Evolutionary conservation across 2,888 invertebrate species (phyloP).

Genomic region (Machimus atricapillus): DNA sequence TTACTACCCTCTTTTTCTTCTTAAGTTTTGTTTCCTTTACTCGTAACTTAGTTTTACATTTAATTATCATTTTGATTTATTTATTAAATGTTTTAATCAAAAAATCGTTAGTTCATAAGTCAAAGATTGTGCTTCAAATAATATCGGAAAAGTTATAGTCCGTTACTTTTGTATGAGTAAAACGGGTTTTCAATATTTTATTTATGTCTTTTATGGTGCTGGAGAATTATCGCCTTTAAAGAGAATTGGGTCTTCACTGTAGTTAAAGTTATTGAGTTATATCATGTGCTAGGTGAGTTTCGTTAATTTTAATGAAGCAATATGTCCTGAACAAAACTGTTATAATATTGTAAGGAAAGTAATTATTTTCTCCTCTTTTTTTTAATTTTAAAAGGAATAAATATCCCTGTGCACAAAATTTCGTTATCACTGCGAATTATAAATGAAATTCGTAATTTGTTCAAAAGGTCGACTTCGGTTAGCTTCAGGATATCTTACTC

Average conservation of each 20-base stretch:
- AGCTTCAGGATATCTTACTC: neutral
- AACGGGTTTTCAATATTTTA: neutral
- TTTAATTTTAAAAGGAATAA: too few relatives aligned
- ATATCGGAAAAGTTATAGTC: neutral
- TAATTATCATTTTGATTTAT: neutral
- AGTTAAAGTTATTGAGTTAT: neutral
- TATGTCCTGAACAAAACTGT: too few relatives aligned
- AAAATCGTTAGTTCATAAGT: neutral
- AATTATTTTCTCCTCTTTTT: neutral
- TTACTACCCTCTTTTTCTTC: neutral
- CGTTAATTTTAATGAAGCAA: neutral
- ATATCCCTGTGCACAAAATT: too few relatives aligned
- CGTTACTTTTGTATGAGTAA: neutral
- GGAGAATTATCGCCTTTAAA: neutral
- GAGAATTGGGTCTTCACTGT: neutral
- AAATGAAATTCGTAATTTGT: neutral
- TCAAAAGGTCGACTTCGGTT: neutral
- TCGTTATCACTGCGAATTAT: too few relatives aligned
- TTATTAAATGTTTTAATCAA: neutral
- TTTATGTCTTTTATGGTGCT: neutral
- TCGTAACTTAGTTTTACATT: neutral
- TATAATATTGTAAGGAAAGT: neutral
- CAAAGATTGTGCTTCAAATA: constrained; percentile 22
- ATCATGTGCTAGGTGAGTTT: neutral
- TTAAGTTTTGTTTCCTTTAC: neutral